These are phyloP conservation scores for Echinops telfairi DNA, from an alignment of 2,113 vertebrate species.

Conservation along the genomic window DNA sequence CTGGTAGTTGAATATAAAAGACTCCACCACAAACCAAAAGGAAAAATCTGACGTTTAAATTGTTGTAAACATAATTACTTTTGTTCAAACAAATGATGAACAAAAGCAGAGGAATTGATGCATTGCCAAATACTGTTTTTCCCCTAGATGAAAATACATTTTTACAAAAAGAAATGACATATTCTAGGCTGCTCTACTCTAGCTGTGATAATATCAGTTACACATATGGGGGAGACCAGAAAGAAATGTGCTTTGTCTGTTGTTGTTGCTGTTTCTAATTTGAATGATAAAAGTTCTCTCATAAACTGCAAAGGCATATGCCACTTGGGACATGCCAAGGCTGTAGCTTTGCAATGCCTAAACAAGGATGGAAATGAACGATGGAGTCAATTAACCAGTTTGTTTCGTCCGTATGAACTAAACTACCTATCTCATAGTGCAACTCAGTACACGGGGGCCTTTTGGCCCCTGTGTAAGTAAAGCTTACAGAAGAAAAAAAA, in stretches of 20 bases:
- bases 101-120: constrained; percentile 73
- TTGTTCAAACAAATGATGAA: constrained; percentile 77
- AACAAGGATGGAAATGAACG: constrained; percentile 44
- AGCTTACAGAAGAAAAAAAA: constrained; percentile 17
- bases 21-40: constrained; percentile 50
- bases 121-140: constrained; percentile 75
- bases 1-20: constrained; percentile 67
- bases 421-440: constrained; percentile 29
- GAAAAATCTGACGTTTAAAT: constrained; percentile 71
- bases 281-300: constrained; percentile 64
- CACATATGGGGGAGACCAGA: constrained; percentile 54
- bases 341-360: constrained; percentile 42
- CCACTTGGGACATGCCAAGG: background rate
- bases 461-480: constrained; percentile 17
- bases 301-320: constrained; percentile 46
- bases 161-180: constrained; percentile 76
- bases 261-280: constrained; percentile 64
- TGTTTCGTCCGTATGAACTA: constrained; percentile 24
- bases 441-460: background rate
- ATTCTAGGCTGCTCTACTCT: constrained; percentile 56
- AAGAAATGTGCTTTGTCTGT: constrained; percentile 64
- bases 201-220: constrained; percentile 73
- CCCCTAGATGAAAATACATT: constrained; percentile 64
- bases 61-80: constrained; percentile 79
- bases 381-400: constrained; percentile 38